A percentile compares a stretch with the other conserved stretches of the same genome.
These are phyloP conservation scores for Hemichromis elongatus DNA, from an alignment of 2,113 vertebrate genomes.

Conservation along the genomic window DNA sequence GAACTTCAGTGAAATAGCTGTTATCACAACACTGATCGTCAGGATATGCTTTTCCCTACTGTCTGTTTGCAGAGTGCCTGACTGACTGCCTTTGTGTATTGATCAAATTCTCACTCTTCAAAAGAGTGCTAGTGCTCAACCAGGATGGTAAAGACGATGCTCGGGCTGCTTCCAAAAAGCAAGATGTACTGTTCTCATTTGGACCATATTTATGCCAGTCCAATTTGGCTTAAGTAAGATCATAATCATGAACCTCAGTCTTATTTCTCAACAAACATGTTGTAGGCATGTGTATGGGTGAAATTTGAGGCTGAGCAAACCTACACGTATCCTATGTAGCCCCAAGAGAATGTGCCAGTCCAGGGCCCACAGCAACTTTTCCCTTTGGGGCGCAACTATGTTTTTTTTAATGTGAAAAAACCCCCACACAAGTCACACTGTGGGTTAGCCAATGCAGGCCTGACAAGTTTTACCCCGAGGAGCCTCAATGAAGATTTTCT, in stretches of 20 bases:
- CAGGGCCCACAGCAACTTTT: background rate
- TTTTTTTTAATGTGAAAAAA: background rate
- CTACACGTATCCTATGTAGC: background rate
- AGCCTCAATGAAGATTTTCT: background rate
- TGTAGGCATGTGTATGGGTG: background rate
- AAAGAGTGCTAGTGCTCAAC: conserved; percentile 81
- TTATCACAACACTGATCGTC: conserved; percentile 72
- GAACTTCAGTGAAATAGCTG: conserved; percentile 78
- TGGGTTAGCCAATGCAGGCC: background rate
- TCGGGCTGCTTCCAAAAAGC: background rate
- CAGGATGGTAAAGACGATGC: conserved; percentile 50
- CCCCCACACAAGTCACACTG: background rate
- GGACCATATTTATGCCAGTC: background rate
- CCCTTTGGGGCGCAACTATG: background rate
- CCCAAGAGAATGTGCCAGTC: background rate
- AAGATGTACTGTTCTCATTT: rapidly evolving
- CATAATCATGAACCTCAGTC: background rate
- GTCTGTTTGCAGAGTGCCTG: conserved; percentile 78
- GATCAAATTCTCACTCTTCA: conserved; percentile 81
- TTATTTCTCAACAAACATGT: background rate
- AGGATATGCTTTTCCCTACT: conserved; percentile 77
- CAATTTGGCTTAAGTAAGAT: rapidly evolving
- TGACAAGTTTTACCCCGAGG: background rate
- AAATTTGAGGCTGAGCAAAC: background rate
- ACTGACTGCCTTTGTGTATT: conserved; percentile 84